Evolutionary conservation across 2,888 invertebrate genomes (phyloP).

Genomic region (Acholoe squamosa): DNA sequence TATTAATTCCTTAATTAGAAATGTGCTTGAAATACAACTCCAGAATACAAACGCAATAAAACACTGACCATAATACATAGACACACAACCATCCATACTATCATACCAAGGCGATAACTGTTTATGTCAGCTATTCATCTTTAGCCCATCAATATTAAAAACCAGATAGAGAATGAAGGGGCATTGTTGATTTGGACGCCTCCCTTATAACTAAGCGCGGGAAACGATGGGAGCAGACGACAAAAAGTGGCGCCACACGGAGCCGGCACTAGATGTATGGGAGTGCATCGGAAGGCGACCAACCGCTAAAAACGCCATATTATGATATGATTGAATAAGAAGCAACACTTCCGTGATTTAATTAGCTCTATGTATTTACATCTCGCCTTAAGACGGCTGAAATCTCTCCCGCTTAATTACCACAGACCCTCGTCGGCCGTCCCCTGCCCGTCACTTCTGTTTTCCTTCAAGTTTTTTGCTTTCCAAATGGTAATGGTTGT

Average conservation of each 20-base stretch:
- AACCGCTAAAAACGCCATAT: conserved; percentile 48
- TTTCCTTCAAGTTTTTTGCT: conserved; percentile 38
- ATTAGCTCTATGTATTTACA: conserved; percentile 52
- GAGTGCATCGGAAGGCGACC: conserved; percentile 27
- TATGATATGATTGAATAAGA: conserved; percentile 61
- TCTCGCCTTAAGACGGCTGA: conserved; percentile 30
- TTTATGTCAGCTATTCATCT: conserved; percentile 4
- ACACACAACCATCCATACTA: not conserved
- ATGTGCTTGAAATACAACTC: conserved; percentile 35
- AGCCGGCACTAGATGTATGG: conserved; percentile 13
- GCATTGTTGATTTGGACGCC: conserved; percentile 19
- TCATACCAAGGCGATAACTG: not conserved
- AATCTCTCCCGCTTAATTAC: conserved; percentile 43
- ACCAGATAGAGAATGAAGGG: not conserved
- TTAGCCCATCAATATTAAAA: conserved; percentile 9
- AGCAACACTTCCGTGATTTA: conserved; percentile 58
- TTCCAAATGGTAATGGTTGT: not conserved
- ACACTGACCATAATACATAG: not conserved
- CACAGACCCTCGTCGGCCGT: not conserved
- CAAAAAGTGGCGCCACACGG: not conserved
- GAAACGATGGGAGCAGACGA: not conserved
- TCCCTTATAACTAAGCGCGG: conserved; percentile 3
- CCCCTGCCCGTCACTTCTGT: conserved; percentile 58
- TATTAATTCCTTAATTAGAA: conserved; percentile 46
- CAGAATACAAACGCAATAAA: not conserved